Evolutionary conservation across 2,888 invertebrate species (phyloP), one percentile per base, ranked within the genome.

Genomic region (Antitype chi): DNA sequence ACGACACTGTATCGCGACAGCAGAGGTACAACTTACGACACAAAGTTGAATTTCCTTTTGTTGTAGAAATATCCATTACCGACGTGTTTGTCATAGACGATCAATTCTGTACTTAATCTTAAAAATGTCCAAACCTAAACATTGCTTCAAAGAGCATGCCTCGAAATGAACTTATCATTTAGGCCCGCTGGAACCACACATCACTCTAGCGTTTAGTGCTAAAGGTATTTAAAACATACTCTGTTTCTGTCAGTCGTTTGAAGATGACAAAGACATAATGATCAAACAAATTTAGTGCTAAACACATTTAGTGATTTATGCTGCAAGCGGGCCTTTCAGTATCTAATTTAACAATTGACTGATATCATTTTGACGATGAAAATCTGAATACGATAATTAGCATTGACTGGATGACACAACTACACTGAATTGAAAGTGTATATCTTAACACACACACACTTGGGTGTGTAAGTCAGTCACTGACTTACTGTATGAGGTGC

Each of bases 21-120:
- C 70, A 83, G 76, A 62, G 52, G 8, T 15, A 15, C 70, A 70
- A 73, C 74, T 74, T 28, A 47, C 25, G 1, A 25, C 32, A 53
- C 20, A 6, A 53, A 60, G 0, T 38, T 17, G 4, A 32, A 28
- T 32, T 25, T 70, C 1, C 25, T 2, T 13, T 53, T 17, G 3
- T 8, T 17, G 17, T 25, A 11, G 11, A 47, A 47, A 32, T 70
- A 47, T 57, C 32, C n/a, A 55, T 20, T 17, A n/a, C 20, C 28
- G 23, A 25, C 2, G 5, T 20, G 4, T 71, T 32, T n/a, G 0
- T 9, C 28, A 32, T n/a, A 68, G 11, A 53, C 67, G 17, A 32
- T 23, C 23, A 49, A 49, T 20, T 49, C 20, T 49, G 2, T 13
- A 23, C n/a, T n/a, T n/a, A n/a, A 15, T 15, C 3, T 67, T 23